Conservation (phyloP, 1,140 invertebrate species). For the Maconellicoccus hirsutus region DNA sequence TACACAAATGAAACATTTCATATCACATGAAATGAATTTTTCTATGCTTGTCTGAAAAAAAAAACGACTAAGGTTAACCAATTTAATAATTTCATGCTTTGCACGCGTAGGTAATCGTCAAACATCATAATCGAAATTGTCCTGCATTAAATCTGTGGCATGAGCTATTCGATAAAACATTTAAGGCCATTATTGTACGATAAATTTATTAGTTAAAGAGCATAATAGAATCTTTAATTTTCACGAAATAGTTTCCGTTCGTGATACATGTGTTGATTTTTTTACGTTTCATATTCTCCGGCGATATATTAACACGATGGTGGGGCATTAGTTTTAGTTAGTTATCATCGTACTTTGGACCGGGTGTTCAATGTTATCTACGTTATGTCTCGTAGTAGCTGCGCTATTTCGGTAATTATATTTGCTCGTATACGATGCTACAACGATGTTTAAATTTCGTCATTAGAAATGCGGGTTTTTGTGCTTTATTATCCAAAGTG, state of each 20-base stretch:
- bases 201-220: neutral
- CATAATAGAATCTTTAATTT: neutral
- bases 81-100: no score
- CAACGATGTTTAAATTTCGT: neutral
- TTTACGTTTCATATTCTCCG: neutral
- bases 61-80: no score
- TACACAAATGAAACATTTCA: no score
- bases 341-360: slow-evolving; percentile 1
- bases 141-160: no score
- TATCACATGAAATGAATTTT: no score
- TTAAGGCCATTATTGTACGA: neutral
- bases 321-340: neutral
- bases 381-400: neutral
- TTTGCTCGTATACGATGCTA: neutral
- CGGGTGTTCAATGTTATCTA: slow-evolving; percentile 3
- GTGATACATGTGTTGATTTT: neutral
- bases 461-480: no score
- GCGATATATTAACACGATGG: neutral
- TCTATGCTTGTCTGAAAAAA: no score
- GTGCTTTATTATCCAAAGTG: no score
- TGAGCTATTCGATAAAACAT: neutral
- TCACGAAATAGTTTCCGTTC: neutral
- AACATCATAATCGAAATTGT: no score
- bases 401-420: neutral
- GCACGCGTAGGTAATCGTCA: no score